Percentiles rank a stretch among this genome's conserved stretches.
These are phyloP conservation scores for Takifugu rubripes DNA, from an alignment of 2,797 vertebrate genomes.

Conservation along the genomic window DNA sequence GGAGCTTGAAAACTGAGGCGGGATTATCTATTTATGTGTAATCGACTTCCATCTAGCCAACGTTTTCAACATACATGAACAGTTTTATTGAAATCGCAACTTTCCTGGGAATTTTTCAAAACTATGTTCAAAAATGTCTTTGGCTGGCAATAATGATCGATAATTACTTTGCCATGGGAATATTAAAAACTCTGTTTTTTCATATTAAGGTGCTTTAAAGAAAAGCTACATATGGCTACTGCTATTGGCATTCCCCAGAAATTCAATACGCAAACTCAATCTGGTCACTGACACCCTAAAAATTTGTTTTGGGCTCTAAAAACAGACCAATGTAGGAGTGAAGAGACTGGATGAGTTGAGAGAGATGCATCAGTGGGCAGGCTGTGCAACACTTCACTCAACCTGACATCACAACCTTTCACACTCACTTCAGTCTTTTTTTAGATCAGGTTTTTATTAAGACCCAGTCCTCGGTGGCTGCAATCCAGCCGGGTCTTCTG, in stretches of 20 bases:
- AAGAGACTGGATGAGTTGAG: not conserved
- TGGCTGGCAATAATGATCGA: slow-evolving; percentile 13
- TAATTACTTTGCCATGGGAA: not conserved
- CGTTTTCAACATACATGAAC: slow-evolving; percentile 50
- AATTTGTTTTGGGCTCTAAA: not conserved
- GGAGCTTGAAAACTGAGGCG: not conserved
- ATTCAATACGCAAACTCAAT: not conserved
- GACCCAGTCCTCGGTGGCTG: too few relatives aligned
- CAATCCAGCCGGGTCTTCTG: too few relatives aligned
- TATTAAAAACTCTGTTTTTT: not conserved
- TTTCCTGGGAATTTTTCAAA: slow-evolving; percentile 3
- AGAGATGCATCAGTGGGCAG: slow-evolving; percentile 52
- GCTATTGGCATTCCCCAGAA: not conserved
- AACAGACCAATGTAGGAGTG: slow-evolving; percentile 3
- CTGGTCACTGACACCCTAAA: not conserved
- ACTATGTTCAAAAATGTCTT: slow-evolving; percentile 14
- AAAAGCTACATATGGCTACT: not conserved
- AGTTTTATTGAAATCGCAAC: slow-evolving; percentile 22
- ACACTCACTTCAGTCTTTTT: not conserved
- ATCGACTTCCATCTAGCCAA: slow-evolving; percentile 41
- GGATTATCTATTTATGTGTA: slow-evolving; percentile 3
- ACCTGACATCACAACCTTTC: not conserved
- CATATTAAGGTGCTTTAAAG: not conserved
- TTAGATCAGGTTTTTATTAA: not conserved
- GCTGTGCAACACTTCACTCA: slow-evolving; percentile 45